Evolutionary conservation across 2,888 invertebrate genomes (phyloP), one percentile per base, ranked within the genome.

Genomic region (Subacronicta megacephala): DNA sequence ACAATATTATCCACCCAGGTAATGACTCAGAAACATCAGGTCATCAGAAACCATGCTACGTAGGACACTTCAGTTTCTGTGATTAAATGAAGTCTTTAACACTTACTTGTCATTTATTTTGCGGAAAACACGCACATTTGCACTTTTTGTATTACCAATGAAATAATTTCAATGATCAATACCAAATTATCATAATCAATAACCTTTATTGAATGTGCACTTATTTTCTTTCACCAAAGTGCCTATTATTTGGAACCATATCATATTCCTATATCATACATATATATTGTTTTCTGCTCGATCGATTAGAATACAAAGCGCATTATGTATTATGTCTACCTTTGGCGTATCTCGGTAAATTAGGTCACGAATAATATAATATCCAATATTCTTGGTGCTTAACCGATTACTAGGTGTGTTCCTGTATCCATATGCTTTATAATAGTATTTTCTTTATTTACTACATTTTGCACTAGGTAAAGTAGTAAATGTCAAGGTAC

Each of bases 231-330:
- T 44, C 10, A 38, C 43, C 9, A 38, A 18, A 40, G 59, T 62
- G 53, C 69, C 26, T 55, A 53, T 58, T 67, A 77, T 69, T 66
- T 56, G 71, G 20, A 75, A 72, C 64, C 65, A 74, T 71, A 80
- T 77, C 81, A 75, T 76, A n/a, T n/a, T n/a, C n/a, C n/a, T n/a
- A n/a, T n/a, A n/a, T n/a, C n/a, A n/a, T n/a, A n/a, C n/a, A n/a
- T n/a, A n/a, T n/a, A n/a, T n/a, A n/a, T n/a, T n/a, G 78, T 83
- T 83, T 83, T 78, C 82, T 76, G 83, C 74, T 83, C 78, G 78
- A 73, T 78, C 82, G 73, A 79, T 82, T 79, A 82, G 82, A 84
- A 81, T 79, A 74, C 73, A 80, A 80, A 82, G 78, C 77, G 72
- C 74, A 63, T 74, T 72, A 66, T 55, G 47, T 66, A 73, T 78